Base-by-base conservation (phyloP, 1,140 invertebrate species). In the Sitophilus oryzae region DNA sequence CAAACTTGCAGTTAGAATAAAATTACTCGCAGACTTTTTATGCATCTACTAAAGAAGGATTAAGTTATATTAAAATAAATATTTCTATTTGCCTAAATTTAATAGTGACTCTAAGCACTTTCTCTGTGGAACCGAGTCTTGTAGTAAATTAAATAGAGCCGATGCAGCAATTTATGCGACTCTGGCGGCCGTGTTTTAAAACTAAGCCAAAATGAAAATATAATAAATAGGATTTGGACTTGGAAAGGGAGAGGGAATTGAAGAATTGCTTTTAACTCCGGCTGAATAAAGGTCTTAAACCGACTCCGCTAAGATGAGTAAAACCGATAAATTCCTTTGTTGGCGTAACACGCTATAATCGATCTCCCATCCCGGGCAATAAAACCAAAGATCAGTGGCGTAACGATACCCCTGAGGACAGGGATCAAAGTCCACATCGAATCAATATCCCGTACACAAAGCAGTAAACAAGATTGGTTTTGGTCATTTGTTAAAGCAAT, bases 261-360 rank as follows among this genome's bases (percentile, higher is more conserved):
- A 52, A 43, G 38, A 42, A 52, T 52, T 16, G 49, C 49, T 43
- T 34, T 52, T 43, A 52, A 36, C 38, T 44, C 15, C 38, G 22
- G 34, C 43, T 51, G 48, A 50, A 50, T 42, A 44, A 30, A 43
- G 51, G 30, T 50, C 46, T 49, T 42, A 55, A 56, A 50, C 21
- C 25, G 22, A 38, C 46, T 49, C 34, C 21, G 34, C 46, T 47
- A 41, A 57, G 55, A 57, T 57, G 55, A 57, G 55, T 57, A 57
- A 57, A 57, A 57, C 55, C 47, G 55, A 57, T 57, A 57, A 57
- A 57, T 57, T 57, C 47, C 42, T 57, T 30, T 40, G 49, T 52
- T 57, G 55, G 48, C 47, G 55, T 45, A 46, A 57, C 48, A 57
- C 48, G 43, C 55, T 57, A 45, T 57, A 57, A 57, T 57, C 55